phyloP scores from a whole-genome alignment of 2,888 invertebrate species.

The Agrotis clavis region DNA sequence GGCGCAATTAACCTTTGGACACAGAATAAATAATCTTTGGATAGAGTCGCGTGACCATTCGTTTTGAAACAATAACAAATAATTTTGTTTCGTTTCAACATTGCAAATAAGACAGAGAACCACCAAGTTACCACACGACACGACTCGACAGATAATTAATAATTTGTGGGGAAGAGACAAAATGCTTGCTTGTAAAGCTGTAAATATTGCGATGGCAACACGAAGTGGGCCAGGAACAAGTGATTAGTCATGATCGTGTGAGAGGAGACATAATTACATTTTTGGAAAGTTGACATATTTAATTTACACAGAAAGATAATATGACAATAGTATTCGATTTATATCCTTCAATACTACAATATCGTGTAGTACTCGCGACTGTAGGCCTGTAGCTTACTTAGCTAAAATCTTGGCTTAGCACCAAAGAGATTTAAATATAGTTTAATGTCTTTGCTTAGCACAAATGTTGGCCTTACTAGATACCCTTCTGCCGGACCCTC shows the following conservation, averaged over 20 bases:
- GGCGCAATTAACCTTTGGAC: slow-evolving; percentile 22
- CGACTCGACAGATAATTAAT: neutral
- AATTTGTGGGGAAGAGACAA: slow-evolving; percentile 22
- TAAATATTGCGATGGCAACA: neutral
- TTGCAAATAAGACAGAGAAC: slow-evolving; percentile 16
- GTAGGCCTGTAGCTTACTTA: too few species aligned
- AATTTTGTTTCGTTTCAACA: slow-evolving; percentile 32
- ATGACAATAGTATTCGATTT: too few species aligned
- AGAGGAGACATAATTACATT: too few species aligned
- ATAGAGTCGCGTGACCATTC: slow-evolving; percentile 18
- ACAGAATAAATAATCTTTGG: too few species aligned
- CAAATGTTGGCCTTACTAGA: too few species aligned
- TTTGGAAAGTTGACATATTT: slow-evolving; percentile 27
- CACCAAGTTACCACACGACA: neutral
- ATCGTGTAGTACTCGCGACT: too few species aligned
- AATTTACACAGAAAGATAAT: neutral
- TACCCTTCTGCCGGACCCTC: neutral
- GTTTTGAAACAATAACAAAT: slow-evolving; percentile 32
- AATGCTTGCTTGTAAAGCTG: neutral
- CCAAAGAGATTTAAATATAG: too few species aligned
- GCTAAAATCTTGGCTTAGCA: too few species aligned
- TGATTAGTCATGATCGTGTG: neutral
- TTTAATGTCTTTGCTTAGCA: too few species aligned
- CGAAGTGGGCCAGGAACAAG: neutral
- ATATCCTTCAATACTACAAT: too few species aligned